Evolutionary conservation across 1,140 invertebrate genomes (phyloP), one percentile per base, ranked within the genome.

Genomic region (Hylaeus anthracinus): DNA sequence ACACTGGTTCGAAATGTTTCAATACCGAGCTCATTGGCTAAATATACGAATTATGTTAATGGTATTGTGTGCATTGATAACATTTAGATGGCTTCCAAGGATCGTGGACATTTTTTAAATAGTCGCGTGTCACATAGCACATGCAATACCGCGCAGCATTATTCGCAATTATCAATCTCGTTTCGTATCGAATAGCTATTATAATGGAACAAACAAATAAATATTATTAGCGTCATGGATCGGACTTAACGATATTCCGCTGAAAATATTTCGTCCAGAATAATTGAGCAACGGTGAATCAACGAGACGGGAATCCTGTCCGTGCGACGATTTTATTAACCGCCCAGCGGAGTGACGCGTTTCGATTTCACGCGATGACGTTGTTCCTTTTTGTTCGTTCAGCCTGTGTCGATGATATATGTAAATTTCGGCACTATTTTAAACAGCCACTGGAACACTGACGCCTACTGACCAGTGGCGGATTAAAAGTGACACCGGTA

Each of bases 321-420:
- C 37, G 14, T 0, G 3, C 12, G 48, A 37, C 41, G 45, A 79
- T 79, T 79, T 79, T 64, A 72, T 72, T 72, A 72, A 37, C n/a
- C 48, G 3, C 1, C 9, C 1, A 8, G 37, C 15, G 6, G 15
- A 8, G 43, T 12, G 3, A 41, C 64, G 14, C 48, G 60, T 39
- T 56, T 4, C 48, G 15, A 66, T 51, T n/a, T 39, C 14, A 6
- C 12, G 2, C 5, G 37, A 64, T 41, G 60, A 43, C 72, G n/a
- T n/a, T 8, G 45, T 48, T 48, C 12, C 14, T 58, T 72, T 43
- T 4, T 37, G 9, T 12, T 37, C 61, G 61, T 3, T 63, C 61
- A 0, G 51, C 10, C 51, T 10, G 51, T 51, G 8, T 51, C 61
- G 10, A 41, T 2, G 51, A n/a, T 58, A 1, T 39, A 15, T 55